Evolutionary conservation across 2,888 invertebrate species (phyloP).

Genomic region (Conomelus anceps): DNA sequence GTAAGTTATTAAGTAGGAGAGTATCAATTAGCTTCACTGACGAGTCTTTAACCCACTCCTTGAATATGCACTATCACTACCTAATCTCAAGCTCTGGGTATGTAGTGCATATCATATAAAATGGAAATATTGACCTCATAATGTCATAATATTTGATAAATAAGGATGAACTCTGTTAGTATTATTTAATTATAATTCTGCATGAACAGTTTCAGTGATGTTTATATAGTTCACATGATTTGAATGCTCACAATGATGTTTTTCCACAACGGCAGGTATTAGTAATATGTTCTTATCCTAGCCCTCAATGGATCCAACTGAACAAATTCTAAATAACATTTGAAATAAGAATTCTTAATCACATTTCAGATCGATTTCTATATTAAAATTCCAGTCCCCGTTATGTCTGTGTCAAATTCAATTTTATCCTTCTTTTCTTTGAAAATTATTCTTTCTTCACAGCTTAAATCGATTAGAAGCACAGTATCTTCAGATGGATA

Average conservation of each 20-base stretch:
- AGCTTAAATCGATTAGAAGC: too few species aligned
- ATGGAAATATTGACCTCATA: background rate
- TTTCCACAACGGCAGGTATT: background rate
- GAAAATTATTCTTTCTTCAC: too few species aligned
- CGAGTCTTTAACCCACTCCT: background rate
- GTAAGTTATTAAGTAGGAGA: background rate
- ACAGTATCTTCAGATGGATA: too few species aligned
- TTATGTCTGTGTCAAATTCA: too few species aligned
- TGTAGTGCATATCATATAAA: background rate
- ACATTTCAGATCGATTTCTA: too few species aligned
- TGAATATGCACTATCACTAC: background rate
- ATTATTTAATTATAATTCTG: too few species aligned
- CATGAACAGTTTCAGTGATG: too few species aligned
- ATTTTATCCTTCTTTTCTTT: too few species aligned
- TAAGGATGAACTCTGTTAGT: background rate
- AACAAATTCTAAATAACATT: background rate
- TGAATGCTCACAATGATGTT: too few species aligned
- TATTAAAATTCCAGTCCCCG: too few species aligned
- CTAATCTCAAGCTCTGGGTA: background rate
- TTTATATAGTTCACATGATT: too few species aligned
- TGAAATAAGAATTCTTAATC: too few species aligned
- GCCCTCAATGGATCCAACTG: background rate
- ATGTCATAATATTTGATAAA: background rate
- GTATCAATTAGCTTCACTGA: background rate
- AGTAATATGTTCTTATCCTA: background rate